Base-by-base conservation (phyloP, 2,113 vertebrate species). In the Gnathonemus echidnorhynchus region DNA sequence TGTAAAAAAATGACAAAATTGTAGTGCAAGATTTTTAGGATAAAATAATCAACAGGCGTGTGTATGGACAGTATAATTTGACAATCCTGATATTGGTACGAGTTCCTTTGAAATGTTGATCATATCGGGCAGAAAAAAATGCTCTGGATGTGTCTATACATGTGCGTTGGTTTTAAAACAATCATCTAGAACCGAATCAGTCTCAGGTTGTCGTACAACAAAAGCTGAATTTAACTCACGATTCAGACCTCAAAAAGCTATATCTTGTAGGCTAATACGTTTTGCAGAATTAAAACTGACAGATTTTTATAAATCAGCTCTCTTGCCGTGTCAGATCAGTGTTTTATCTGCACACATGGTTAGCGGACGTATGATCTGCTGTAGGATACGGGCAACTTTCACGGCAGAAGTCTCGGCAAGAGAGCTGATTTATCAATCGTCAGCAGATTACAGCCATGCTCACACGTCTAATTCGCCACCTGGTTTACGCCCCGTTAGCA, bases 401-500 rank as follows among this genome's bases (percentile, higher is more conserved):
- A 17, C 70, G 15, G 13, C 31, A 31, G 31, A n/a, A 11, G 13
- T 31, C 27, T 35, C n/a, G 27, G 11, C 27, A 42, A 42, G 3
- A 42, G 3, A 42, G 39, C 39, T 42, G 39, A 42, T 42, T 42
- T 42, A 42, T 42, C 3, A 42, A 42, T 42, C 39, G 39, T 42
- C 39, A 74, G 3, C 31, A 39, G 70, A 74, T 39, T 39, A 74
- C 31, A 86, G 46, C 83, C 21, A 2, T 27, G 46, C 19, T 86
- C 24, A 7, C 84, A n/a, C 27, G 24, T 35, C 86, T 21, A 87
- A 53, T 35, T 39, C 50, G 3, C 90, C 93, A 92, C 91, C 91
- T 86, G 90, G 62, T 74, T 90, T 95, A 94, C 94, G 94, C 92
- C 90, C 70, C 8, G 66, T 27, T 48, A 89, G 93, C 91, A 90